Evolutionary conservation across 92 coral and sea anemone species (phyloP), one percentile per base, ranked within the genome.

Genomic region (Montipora capitata): DNA sequence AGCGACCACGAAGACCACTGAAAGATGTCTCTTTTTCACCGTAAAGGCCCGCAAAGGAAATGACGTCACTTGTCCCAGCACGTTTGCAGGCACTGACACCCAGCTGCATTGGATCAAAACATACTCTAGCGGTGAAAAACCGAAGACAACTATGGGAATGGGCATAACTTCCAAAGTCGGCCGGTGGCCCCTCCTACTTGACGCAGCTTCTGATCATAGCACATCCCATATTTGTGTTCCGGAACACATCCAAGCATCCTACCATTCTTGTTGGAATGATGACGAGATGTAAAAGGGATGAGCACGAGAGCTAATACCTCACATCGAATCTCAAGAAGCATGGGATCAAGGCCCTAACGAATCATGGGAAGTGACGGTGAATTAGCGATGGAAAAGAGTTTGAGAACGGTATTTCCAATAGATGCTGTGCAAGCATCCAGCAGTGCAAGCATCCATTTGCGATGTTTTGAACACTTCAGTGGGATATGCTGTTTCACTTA

Each of bases 1-100:
- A 27, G 57, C 57, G 11, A 51, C 7, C 57, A 51, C 9, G 57
- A 7, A 51, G 11, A 7, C 11, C 11, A 7, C 7, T 7, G 57
- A 51, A 51, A 51, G 57, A 51, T 51, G 57, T 51, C 57, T 51
- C 57, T 11, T 51, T 51, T 51, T 51, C 57, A 51, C 57, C 2
- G 57, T 51, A 51, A 51, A 51, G 11, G 57, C 11, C 57, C 57
- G 57, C 4, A 2, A 51, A 51, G 57, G 57, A 51, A 51, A 51
- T 51, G 57, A 51, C 11, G 57, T 51, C 57, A 51, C 57, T 51
- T 51, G 57, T 51, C 57, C 57, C 57, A 51, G 68, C 59, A 89
- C 93, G 12, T 89, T 89, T 76, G 84, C 92, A 14, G 86, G 61
- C 48, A 89, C 92, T 3, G 88, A 89, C 70, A 67, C 78, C 27